These are phyloP conservation scores for Chelonia mydas DNA, from an alignment of 2,797 vertebrate genomes.

Conservation along the genomic window DNA sequence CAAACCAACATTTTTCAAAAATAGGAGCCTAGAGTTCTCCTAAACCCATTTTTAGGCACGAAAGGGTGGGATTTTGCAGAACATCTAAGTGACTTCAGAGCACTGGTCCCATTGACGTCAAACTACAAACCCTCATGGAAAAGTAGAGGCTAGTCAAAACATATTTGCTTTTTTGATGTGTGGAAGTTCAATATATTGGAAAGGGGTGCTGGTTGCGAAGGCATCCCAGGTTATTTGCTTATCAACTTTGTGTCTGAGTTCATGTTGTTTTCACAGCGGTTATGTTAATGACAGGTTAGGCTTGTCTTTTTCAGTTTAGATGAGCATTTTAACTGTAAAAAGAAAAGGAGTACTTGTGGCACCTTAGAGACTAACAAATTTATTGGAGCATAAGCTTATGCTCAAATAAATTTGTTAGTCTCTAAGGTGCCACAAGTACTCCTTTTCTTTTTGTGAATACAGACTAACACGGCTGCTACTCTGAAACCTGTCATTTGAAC, in stretches of 20 bases:
- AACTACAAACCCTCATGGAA: conserved; percentile 44
- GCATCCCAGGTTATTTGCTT: neutral
- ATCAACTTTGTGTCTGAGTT: neutral
- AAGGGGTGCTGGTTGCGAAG: neutral
- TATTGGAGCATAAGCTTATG: no score
- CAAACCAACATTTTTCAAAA: neutral
- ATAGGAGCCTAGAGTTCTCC: neutral
- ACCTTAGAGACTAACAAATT: no score
- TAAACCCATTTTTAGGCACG: neutral
- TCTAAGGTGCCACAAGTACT: no score
- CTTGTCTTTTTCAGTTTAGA: neutral
- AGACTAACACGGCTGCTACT: no score
- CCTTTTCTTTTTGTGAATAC: no score
- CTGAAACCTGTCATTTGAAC: neutral
- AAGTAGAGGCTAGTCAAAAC: conserved; percentile 61
- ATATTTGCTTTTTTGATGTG: conserved; percentile 32
- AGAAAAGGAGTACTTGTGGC: no score
- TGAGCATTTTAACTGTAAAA: neutral
- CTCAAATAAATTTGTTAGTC: no score
- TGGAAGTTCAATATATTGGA: conserved; percentile 16
- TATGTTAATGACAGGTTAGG: neutral
- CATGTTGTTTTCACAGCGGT: neutral
- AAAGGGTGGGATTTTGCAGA: neutral
- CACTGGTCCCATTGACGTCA: conserved; percentile 26
- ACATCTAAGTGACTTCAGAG: neutral